Evolutionary conservation across 2,113 vertebrate species (phyloP), one percentile per base, ranked within the genome.

Genomic region (Lucifuga dentata): DNA sequence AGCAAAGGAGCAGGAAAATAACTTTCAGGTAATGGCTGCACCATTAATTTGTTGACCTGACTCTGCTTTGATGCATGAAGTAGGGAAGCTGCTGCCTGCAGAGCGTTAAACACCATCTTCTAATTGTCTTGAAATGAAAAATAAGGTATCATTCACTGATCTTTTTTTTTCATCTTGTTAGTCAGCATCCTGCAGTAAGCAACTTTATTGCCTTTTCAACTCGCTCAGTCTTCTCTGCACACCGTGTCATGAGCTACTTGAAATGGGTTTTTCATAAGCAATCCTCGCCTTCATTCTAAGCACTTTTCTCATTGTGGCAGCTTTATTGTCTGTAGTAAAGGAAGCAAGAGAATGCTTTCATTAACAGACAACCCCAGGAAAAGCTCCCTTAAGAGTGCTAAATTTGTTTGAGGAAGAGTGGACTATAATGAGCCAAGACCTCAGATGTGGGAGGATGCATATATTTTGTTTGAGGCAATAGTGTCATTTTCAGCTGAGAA

Each of bases 101-200:
- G 36, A 53, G 56, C 3, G 7, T 26, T 50, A 16, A 41, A 66
- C 20, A n/a, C 33, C 38, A 64, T 32, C 52, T 73, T 62, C 59
- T 84, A 75, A 90, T 78, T 83, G 75, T 48, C 58, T 10, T 53
- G 2, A 10, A 59, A 74, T 81, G 83, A 90, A 70, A 62, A 71
- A 81, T 78, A 75, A 87, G 78, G 38, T 63, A 11, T 43, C 38
- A 8, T 5, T 17, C 2, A 2, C 29, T 48, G 65, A 66, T 80
- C 62, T 33, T 24, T 68, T 24, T 44, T 64, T 29, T 73, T 48
- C 62, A 68, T 76, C 84, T 80, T 39, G 78, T 89, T 87, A 84
- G 83, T 67, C 49, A 36, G 58, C 41, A 23, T 75, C 70, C 39
- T 68, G 19, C 78, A 46, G 67, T 65, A 59, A 69, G 56, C 59